A percentile compares a stretch with the other conserved stretches of the same genome.
phyloP scores from a whole-genome alignment of 2,113 vertebrate genomes.

The Sapayoa aenigma region DNA sequence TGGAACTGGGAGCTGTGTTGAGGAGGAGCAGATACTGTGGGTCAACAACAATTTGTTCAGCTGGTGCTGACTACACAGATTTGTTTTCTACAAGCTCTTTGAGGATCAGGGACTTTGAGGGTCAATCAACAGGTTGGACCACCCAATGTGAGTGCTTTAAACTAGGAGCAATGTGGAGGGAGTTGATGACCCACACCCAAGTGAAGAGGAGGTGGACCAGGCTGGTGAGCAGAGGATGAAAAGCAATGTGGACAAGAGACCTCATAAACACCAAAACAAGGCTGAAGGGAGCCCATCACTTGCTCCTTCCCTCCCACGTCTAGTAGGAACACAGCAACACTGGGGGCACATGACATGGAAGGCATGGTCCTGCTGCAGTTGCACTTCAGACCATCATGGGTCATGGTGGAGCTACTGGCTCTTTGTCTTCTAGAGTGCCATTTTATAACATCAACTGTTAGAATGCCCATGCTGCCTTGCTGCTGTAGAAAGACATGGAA shows the following conservation, averaged over 20 bases:
- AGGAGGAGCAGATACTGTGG: neutral
- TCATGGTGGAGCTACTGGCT: neutral
- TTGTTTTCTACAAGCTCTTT: neutral
- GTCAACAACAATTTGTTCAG: neutral
- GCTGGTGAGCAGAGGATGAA: neutral
- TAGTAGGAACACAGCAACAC: neutral
- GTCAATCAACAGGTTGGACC: neutral
- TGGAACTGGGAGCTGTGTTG: neutral
- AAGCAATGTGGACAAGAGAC: neutral
- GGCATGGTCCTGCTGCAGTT: neutral
- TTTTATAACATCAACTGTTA: neutral
- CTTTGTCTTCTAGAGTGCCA: neutral
- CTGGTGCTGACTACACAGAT: neutral
- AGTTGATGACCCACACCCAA: neutral
- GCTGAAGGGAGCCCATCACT: neutral
- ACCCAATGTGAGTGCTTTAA: neutral
- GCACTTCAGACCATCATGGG: neutral
- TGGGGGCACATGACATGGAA: neutral
- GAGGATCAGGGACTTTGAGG: neutral
- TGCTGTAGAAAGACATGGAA: neutral
- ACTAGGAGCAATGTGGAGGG: neutral
- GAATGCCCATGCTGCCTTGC: neutral
- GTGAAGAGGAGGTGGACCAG: neutral
- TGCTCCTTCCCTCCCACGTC: neutral
- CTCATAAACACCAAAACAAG: neutral